Evolutionary conservation across 2,113 vertebrate genomes (phyloP), one percentile per base, ranked within the genome.

Genomic region (Casuarius casuarius): DNA sequence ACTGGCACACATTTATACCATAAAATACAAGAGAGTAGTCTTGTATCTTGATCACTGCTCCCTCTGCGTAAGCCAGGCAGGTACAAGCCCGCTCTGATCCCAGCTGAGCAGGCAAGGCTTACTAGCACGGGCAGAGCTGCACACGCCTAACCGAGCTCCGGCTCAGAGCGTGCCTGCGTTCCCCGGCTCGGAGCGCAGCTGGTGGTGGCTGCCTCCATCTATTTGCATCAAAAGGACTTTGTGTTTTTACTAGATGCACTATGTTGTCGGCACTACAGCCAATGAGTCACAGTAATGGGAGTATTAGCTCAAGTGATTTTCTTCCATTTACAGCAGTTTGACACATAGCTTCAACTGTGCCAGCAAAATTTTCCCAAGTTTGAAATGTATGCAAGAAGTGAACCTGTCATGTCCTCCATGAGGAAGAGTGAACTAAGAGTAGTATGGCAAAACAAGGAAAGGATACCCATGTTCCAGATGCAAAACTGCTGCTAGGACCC

Each of bases 71-170:
- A 58, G 48, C 46, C 48, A 25, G 16, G 17, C 46, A 48, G 46
- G 46, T 48, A 48, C 46, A 48, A 48, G 46, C 46, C 18, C 16
- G 14, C 68, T 78, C 31, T 9, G 19, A 23, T 46, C 65, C 14
- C 38, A 8, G 19, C 44, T 0, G 0, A 1, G 2, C 52, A 22
- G 51, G 12, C 1, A 3, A 26, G 61, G n/a, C 61, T 46, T 7
- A 9, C 19, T 63, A 33, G 66, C 67, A 42, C 1, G 1, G 81
- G 46, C 18, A 48, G 46, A 48, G 46, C 46, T 8, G 46, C 46
- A 19, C 46, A 48, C 7, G 46, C 46, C 46, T 8, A 48, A 48
- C 46, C 3, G 46, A 48, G 46, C 46, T 48, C 46, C 18, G 8
- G 38, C 59, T 35, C 2, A 1, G 33, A 17, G 52, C 42, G 17